Evolutionary conservation across 2,113 vertebrate genomes (phyloP).

Genomic region (Stigmatopora nigra): DNA sequence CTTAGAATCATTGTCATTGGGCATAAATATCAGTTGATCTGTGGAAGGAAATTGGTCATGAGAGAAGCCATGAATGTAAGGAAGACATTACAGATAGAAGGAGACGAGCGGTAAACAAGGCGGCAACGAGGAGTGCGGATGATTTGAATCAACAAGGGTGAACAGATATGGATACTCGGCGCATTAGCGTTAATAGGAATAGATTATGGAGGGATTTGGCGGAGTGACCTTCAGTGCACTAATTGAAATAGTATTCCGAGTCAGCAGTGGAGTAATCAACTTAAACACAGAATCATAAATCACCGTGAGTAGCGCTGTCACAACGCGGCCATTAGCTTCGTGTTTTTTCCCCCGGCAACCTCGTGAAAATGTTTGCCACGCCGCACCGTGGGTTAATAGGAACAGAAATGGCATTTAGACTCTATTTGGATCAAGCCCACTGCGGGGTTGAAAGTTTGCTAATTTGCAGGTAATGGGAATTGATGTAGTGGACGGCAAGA

Average conservation of each 20-base stretch:
- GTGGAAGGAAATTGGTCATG: constrained; percentile 67
- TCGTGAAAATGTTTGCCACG: constrained; percentile 96
- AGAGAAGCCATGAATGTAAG: constrained; percentile 66
- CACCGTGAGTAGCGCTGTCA: constrained; percentile 99
- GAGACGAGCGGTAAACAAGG: constrained; percentile 92
- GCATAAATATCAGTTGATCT: constrained; percentile 71
- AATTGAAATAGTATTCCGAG: constrained; percentile 99
- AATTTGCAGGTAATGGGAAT: constrained; percentile 99
- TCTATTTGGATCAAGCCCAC: constrained; percentile 99
- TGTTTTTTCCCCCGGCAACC: constrained; percentile 91
- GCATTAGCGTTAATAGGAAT: constrained; percentile 99
- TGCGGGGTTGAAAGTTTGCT: constrained; percentile 96
- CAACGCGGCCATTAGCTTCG: constrained; percentile 93
- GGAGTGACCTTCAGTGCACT: constrained; percentile 99
- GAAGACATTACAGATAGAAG: constrained; percentile 87
- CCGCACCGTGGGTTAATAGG: constrained; percentile 99
- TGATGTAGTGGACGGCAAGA: constrained; percentile 83
- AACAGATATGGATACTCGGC: constrained; percentile 99
- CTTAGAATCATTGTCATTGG: constrained; percentile 69
- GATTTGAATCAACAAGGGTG: constrained; percentile 99
- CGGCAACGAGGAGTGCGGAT: constrained; percentile 91
- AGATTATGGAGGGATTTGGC: constrained; percentile 99
- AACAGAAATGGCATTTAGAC: constrained; percentile 99
- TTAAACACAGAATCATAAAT: constrained; percentile 99
- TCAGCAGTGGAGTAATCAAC: constrained; percentile 99